Base-by-base conservation (phyloP, 1,140 invertebrate genomes). In the Drosophila punjabiensis region DNA sequence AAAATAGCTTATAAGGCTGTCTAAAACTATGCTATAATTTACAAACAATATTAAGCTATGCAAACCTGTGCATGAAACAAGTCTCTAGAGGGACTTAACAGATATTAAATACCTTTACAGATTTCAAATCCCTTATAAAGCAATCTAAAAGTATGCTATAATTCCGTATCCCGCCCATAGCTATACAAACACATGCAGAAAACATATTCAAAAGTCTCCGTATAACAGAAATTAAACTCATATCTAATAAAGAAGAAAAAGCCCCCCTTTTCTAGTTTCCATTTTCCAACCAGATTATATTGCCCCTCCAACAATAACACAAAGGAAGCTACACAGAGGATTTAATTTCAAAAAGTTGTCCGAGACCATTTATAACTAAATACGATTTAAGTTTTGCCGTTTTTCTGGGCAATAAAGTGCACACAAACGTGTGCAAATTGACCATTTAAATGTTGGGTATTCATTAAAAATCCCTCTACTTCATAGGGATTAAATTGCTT, bases 391-490 rank as follows among this genome's bases (percentile, higher is more conserved):
- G 50, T 66, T 65, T 67, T 30, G 37, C 41, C 35, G 13, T 24
- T 64, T 47, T 45, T 64, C 30, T 37, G 65, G 60, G 59, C 4
- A 47, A 67, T 67, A 63, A 63, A 66, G 14, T 63, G 24, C 39
- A 28, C 37, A 66, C 64, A 63, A 66, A 66, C 37, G 28, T 61
- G 18, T 20, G 59, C 64, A 63, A 66, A 66, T 66, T 66, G 59
- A 66, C 59, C 59, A 66, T 35, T 63, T 45, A 66, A 66, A 63
- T 18, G 33, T 58, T 63, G 32, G 58, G 20, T 45, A 63, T 45
- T 45, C 14, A 56, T 56, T 56, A 56, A 56, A 56, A 56, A 56
- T 37, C 33, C 53, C 53, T 37, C 53, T 56, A 56, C 53, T 11
- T 56, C 53, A 66, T 64, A 33, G 47, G 7, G 32, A 37, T 56